Base-by-base conservation (phyloP, 2,797 vertebrate genomes). In the Tolypeutes matacus region DNA sequence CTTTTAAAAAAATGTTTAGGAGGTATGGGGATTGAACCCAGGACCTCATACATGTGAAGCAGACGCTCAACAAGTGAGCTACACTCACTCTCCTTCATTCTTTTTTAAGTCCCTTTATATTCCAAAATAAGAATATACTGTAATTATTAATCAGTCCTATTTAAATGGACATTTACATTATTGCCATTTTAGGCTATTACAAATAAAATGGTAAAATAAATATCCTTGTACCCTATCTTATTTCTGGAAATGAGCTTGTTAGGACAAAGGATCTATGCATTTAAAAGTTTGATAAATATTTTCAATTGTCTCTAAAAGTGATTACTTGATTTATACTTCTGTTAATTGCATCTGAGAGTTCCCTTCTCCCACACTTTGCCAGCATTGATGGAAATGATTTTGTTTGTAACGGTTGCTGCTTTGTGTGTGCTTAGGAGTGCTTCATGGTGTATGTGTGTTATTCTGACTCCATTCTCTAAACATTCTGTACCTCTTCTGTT, bases 181-280 rank as follows among this genome's bases (percentile, higher is more conserved):
- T 78, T 73, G 9, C 7, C 64, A n/a, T 80, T 78, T 39, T 84
- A 56, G n/a, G 64, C 56, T 75, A 72, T 69, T 69, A 56, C 7
- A 72, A 85, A 80, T 36, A 85, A 81, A 93, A 86, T 82, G 95
- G n/a, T 86, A 21, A 75, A 88, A 34, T 77, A 93, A 78, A 51
- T 88, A 69, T n/a, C 21, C 56, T 69, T 90, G 1, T 36, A 34
- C 13, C 13, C 21, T 31, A 39, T 53, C 39, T 17, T 9, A 18
- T 76, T 84, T 4, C 29, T 49, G 82, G 67, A 88, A 88, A 77
- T 86, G 6, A 21, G 4, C 56, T 76, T 34, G 1, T 34, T 86
- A 86, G 34, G 31, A 69, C 49, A 67, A 56, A 93, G 29, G 12
- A 76, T 42, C 36, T 56, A 39, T 49, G 6, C 72, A 53, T 89